Evolutionary conservation across 1,140 invertebrate genomes (phyloP).

Genomic region (Lepidurus packardi): DNA sequence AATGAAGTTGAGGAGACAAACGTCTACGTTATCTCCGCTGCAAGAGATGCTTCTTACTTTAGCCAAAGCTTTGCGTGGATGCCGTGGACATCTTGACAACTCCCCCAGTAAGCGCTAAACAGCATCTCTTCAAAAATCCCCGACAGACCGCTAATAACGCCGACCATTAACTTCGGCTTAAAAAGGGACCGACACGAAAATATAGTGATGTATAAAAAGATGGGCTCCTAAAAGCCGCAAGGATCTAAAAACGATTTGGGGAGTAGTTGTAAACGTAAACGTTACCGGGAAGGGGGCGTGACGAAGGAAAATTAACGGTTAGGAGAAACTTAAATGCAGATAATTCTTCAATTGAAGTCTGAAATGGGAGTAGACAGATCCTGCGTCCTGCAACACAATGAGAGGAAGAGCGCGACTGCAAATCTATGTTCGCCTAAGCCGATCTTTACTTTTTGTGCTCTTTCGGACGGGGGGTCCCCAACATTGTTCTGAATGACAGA

Average conservation of each 20-base stretch:
- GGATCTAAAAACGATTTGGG: background rate
- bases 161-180: no score
- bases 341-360: background rate
- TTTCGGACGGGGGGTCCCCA: background rate
- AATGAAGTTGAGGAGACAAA: background rate
- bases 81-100: no score
- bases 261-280: background rate
- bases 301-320: no score
- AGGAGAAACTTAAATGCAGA: background rate
- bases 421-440: background rate
- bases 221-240: no score
- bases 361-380: background rate
- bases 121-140: no score
- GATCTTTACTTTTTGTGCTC: background rate
- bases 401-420: background rate
- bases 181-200: no score
- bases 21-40: background rate
- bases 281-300: background rate
- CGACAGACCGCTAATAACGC: no score
- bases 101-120: no score
- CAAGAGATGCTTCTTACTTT: no score
- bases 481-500: background rate
- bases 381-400: background rate
- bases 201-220: no score
- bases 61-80: no score